A percentile compares a stretch with the other conserved stretches of the same genome.
Conservation (phyloP, 1,140 invertebrate genomes). For the Ceratitis capitata region DNA sequence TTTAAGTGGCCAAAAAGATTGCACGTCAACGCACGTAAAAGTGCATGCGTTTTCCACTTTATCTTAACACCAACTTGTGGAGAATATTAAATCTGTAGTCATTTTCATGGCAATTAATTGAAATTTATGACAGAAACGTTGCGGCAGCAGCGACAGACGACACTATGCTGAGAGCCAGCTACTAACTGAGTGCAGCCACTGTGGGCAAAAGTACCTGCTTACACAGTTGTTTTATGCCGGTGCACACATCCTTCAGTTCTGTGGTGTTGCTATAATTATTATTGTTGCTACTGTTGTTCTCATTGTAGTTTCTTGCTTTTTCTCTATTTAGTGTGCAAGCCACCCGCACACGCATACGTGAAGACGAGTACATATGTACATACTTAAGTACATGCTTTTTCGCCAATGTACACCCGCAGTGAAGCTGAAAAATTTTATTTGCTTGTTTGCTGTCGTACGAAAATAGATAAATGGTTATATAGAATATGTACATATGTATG, state of each 20-base stretch:
- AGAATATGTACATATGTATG: too few relatives aligned
- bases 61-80: neutral
- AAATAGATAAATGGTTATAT: slow-evolving; percentile 29
- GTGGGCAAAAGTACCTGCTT: neutral
- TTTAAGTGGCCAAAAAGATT: neutral
- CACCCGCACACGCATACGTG: neutral
- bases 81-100: slow-evolving; percentile 6
- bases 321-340: neutral
- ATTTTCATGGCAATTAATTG: slow-evolving; percentile 36
- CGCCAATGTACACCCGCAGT: too few relatives aligned
- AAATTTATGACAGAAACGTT: slow-evolving; percentile 26
- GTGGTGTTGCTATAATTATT: too few relatives aligned
- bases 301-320: too few relatives aligned
- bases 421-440: too few relatives aligned
- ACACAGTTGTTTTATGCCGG: too few relatives aligned
- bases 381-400: neutral
- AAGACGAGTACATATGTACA: neutral
- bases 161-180: neutral
- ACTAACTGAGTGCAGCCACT: neutral
- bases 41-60: neutral
- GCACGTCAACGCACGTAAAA: neutral
- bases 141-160: neutral
- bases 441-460: neutral
- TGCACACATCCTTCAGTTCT: too few relatives aligned
- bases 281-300: neutral